phyloP scores from a whole-genome alignment of 2,888 invertebrate genomes.

The Cataglyphis livida region DNA sequence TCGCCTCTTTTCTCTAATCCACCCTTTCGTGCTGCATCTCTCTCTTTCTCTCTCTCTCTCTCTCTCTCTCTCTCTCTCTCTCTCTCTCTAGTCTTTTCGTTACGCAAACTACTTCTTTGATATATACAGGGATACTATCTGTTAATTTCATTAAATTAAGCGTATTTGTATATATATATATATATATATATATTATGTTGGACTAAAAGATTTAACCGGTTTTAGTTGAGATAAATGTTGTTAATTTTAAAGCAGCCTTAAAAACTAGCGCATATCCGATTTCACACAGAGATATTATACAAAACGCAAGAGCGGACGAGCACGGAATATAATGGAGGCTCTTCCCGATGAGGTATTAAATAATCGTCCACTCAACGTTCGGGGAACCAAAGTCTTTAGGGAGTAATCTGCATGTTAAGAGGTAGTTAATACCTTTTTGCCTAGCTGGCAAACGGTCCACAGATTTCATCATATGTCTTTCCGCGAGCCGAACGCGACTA shows the following conservation, averaged over 20 bases:
- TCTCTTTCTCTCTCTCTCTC: not conserved
- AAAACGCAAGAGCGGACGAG: slow-evolving; percentile 21
- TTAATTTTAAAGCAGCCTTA: not conserved
- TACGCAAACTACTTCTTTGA: not conserved
- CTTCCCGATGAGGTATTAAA: slow-evolving; percentile 79
- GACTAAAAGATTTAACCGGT: not conserved
- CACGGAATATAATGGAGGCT: slow-evolving; percentile 65
- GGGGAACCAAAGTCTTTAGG: slow-evolving; percentile 80
- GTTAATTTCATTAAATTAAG: slow-evolving; percentile 49
- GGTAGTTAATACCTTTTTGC: slow-evolving; percentile 84
- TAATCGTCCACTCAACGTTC: slow-evolving; percentile 85
- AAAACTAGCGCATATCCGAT: not conserved
- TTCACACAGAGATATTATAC: not conserved
- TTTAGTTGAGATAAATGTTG: not conserved
- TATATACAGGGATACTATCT: slow-evolving; percentile 11
- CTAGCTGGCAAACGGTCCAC: slow-evolving; percentile 75
- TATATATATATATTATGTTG: not conserved
- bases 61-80: not conserved
- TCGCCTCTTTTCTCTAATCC: slow-evolving; percentile 40
- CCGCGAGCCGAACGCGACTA: not conserved
- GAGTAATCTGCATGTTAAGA: slow-evolving; percentile 85
- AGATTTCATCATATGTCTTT: slow-evolving; percentile 43
- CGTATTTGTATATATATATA: not conserved
- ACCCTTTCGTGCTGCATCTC: slow-evolving; percentile 12
- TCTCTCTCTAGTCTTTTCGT: not conserved